Base-by-base conservation (phyloP, 2,113 vertebrate genomes). In the Cynopterus brachyotis region DNA sequence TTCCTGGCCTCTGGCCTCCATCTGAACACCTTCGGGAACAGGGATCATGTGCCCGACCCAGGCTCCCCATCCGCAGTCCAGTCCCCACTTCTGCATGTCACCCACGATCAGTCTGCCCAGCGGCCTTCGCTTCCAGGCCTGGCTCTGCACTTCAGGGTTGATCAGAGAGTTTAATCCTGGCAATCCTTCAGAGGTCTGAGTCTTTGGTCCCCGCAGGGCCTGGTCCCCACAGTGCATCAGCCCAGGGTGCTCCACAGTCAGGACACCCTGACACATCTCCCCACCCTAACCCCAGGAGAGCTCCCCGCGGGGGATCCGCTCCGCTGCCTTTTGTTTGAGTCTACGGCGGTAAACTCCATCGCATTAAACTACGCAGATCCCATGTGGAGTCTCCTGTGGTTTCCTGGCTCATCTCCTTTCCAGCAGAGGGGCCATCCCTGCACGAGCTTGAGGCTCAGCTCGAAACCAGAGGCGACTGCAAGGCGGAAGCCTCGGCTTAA, bases 331-430 rank as follows among this genome's bases (percentile, higher is more conserved):
- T 42, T 57, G 57, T 16, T 73, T 70, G 19, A 26, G 4, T 22
- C 35, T 6, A 28, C 6, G 35, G 22, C 53, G 40, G 53, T 5
- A 32, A 79, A 70, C 22, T 9, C 20, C 69, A 40, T 45, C 88
- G 75, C 70, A 55, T 40, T 90, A 47, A 73, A 75, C 87, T 69
- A 80, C 69, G 35, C 26, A 70, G 60, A 80, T 32, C 59, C 75
- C 78, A 66, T 4, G 1, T n/a, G 40, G 20, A 26, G 75, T 35
- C n/a, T 70, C 55, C 1, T 66, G 72, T 19, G 3, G 28, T n/a
- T 89, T 87, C 89, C 35, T 13, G 59, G 28, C n/a, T 76, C 55
- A 2, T 64, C 76, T 12, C 5, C n/a, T 32, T 89, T 86, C 88
- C n/a, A 22, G 35, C 69, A 67, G 69, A 9, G 22, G 7, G 0